These are phyloP conservation scores for Oreochromis aureus DNA, from an alignment of 2,113 vertebrate species.

Conservation along the genomic window DNA sequence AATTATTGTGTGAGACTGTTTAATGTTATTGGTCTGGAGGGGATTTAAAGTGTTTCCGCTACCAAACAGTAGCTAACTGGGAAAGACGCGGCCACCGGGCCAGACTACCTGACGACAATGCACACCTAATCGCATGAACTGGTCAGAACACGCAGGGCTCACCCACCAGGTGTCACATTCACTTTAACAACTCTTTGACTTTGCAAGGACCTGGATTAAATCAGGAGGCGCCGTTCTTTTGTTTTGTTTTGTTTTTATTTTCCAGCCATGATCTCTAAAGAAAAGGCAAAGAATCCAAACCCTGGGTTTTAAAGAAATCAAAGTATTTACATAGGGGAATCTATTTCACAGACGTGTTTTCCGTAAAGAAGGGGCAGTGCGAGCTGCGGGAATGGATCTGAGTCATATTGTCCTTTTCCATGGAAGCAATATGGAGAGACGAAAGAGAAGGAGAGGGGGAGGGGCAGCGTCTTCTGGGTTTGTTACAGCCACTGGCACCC, in stretches of 20 bases:
- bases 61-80: slow-evolving; percentile 54
- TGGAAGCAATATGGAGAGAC: slow-evolving; percentile 39
- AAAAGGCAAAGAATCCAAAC: slow-evolving; percentile 31
- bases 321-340: slow-evolving; percentile 58
- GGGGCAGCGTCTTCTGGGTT: slow-evolving; percentile 28
- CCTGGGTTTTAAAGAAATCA: slow-evolving; percentile 46
- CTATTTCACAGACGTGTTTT: slow-evolving; percentile 57
- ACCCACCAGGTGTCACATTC: slow-evolving; percentile 58
- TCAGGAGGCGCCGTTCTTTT: slow-evolving; percentile 23
- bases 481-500: not conserved
- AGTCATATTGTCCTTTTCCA: slow-evolving; percentile 71
- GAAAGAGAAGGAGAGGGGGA: slow-evolving; percentile 15
- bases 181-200: slow-evolving; percentile 28
- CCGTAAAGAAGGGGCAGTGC: slow-evolving; percentile 43
- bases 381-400: slow-evolving; percentile 50
- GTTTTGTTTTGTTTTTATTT: not conserved
- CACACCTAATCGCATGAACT: slow-evolving; percentile 27
- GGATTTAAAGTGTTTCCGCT: slow-evolving; percentile 42
- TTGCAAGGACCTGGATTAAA: slow-evolving; percentile 46
- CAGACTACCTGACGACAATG: slow-evolving; percentile 28
- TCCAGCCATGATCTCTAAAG: not conserved
- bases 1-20: slow-evolving; percentile 60
- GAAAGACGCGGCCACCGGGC: slow-evolving; percentile 48
- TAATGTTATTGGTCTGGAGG: slow-evolving; percentile 54
- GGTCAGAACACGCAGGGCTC: slow-evolving; percentile 8